Evolutionary conservation across 2,888 invertebrate species (phyloP), one percentile per base, ranked within the genome.

Genomic region (Cryptus viduatorius): DNA sequence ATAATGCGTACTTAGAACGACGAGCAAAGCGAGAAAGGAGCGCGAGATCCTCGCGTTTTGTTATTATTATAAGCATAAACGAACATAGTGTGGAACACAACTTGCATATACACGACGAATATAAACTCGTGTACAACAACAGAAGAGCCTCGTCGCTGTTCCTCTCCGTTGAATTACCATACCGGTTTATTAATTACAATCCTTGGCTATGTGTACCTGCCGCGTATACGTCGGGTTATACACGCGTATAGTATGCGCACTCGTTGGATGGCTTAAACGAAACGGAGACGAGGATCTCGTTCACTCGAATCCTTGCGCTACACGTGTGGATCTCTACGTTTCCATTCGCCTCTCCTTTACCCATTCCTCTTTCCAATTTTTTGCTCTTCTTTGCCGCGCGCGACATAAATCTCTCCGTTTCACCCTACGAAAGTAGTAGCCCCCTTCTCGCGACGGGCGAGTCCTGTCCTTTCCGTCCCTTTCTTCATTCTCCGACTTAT

Each of bases 121-220:
- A 72, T 72, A 72, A 80, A 82, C 77, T 37, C 73, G 64, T 42
- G 82, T 78, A 71, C 69, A 77, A 37, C 72, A 77, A 86, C 77
- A 86, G 86, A 87, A 87, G 89, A 88, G 84, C 86, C 80, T 86
- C 82, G 10, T 90, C 88, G 86, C 87, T 89, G 88, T 87, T 89
- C 86, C 84, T 61, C 12, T 16, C 31, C 19, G n/a, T 67, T 76
- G 85, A 90, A 91, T 91, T 91, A 89, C 87, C 91, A 91, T 91
- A 91, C 91, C 88, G 90, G 91, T 91, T 91, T 91, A 91, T 91
- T 91, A 91, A 91, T 91, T 91, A 90, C 89, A 86, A 86, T 75
- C 81, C 78, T 86, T 4, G 76, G 67, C 65, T 53, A 71, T 48
- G 64, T 37, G 59, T 56, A 73, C 68, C 72, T 68, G 78, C 77